These are phyloP conservation scores for Spongia lamella DNA, from an alignment of 37 sponge, comb jelly and placozoan species.

Conservation along the genomic window DNA sequence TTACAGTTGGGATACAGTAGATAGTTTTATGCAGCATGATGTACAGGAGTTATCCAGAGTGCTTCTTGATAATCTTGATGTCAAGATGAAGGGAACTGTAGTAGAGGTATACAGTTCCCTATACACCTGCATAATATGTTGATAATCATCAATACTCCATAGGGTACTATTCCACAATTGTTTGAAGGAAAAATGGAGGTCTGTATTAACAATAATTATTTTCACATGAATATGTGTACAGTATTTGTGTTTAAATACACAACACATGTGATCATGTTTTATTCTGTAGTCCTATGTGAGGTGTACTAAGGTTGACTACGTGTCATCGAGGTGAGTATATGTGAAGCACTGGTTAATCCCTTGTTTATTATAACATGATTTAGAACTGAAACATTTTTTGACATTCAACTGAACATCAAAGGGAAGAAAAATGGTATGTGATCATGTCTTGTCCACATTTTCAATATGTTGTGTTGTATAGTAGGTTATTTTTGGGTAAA, in stretches of 20 bases:
- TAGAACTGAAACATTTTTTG: constrained; percentile 91
- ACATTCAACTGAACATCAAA: constrained; percentile 97
- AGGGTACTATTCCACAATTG: constrained; percentile 90
- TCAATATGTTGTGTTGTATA: background rate
- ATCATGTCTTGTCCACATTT: too few species aligned
- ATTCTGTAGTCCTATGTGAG: constrained; percentile 77
- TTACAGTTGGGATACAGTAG: constrained; percentile 90
- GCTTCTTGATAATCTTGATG: constrained; percentile 94
- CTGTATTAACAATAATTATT: background rate
- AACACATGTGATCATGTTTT: constrained; percentile 34
- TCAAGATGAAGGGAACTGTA: constrained; percentile 94
- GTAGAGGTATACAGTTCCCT: constrained; percentile 68
- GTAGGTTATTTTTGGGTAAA: background rate
- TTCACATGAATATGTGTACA: background rate
- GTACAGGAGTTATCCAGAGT: constrained; percentile 95
- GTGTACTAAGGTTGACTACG: constrained; percentile 85
- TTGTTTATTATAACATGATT: background rate
- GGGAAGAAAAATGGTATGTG: constrained; percentile 89
- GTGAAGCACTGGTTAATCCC: background rate
- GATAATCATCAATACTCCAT: background rate
- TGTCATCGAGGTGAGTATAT: constrained; percentile 61
- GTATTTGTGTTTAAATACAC: constrained; percentile 6
- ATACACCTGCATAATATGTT: background rate
- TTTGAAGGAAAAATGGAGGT: constrained; percentile 96
- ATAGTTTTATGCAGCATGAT: constrained; percentile 99